Evolutionary conservation across 2,888 invertebrate species (phyloP), one percentile per base, ranked within the genome.

Genomic region (Noctuana brunneofusca): DNA sequence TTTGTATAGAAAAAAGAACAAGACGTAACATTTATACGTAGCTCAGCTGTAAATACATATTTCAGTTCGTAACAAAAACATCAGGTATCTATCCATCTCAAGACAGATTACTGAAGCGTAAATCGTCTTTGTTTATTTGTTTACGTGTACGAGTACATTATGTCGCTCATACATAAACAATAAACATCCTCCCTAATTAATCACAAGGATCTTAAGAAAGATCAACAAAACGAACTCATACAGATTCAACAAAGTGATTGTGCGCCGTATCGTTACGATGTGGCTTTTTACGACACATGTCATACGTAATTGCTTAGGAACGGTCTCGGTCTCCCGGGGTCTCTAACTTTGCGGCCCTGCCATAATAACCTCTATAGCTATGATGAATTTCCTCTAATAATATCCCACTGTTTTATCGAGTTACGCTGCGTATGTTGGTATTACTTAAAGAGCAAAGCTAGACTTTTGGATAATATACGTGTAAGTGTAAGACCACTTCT

Each of bases 271-370:
- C 32, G 43, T 60, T 49, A 62, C 49, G 69, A 69, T 75, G 74
- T 78, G 75, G 75, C 78, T 81, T 81, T 81, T 86, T 86, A 86
- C 79, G 86, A 85, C 85, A 81, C 76, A 81, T 84, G 86, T 86
- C 86, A 83, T 78, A 76, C 76, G 81, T 87, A 87, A 87, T 88
- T 86, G 86, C 81, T 75, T 75, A 78, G 83, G 80, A 80, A 80
- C 81, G 78, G 73, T 69, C 71, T 73, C 68, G 65, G 69, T 77
- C 80, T 81, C 81, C 74, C 71, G 58, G 66, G 74, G 78, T 75
- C 70, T 73, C 69, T 65, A 69, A 71, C 69, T 68, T 64, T 56
- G 67, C 65, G 68, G 74, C 70, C 71, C 74, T 63, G 77, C 79
- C 69, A 80, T 79, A 79, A 77, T 81, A 70, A 72, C 68, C 76